These are phyloP conservation scores for Lysandra coridon DNA, from an alignment of 2,888 invertebrate genomes.

Conservation along the genomic window DNA sequence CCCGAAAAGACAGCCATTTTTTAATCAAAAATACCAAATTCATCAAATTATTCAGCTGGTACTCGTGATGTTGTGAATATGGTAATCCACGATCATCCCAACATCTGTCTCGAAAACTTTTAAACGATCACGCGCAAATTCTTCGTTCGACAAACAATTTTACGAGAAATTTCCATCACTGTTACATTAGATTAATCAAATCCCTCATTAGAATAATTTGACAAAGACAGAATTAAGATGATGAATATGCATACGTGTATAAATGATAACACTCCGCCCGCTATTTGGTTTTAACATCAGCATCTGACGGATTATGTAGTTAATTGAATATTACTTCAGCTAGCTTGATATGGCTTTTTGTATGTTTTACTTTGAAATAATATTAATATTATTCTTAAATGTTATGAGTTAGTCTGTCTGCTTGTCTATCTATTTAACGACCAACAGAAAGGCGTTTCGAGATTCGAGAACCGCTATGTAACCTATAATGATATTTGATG, in stretches of 20 bases:
- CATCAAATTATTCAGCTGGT: neutral
- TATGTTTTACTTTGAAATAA: too few species aligned
- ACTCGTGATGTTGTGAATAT: neutral
- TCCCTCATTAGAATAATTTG: conserved; percentile 24
- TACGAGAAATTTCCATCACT: conserved; percentile 21
- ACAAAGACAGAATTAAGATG: conserved; percentile 23
- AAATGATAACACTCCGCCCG: neutral
- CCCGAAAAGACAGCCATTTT: too few species aligned
- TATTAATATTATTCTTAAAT: too few species aligned
- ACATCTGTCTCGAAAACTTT: conserved; percentile 13
- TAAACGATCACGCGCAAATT: neutral
- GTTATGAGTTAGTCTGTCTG: too few species aligned
- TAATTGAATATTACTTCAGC: neutral
- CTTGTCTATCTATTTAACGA: too few species aligned
- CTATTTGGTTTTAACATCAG: neutral
- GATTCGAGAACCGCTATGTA: too few species aligned
- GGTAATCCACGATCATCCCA: neutral
- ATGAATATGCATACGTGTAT: conserved; percentile 24
- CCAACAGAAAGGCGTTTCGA: too few species aligned
- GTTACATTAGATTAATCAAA: conserved; percentile 28
- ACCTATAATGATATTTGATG: too few species aligned
- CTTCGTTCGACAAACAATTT: conserved; percentile 22
- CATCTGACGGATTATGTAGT: neutral
- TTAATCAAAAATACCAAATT: neutral
- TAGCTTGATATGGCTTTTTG: too few species aligned